phyloP scores from a whole-genome alignment of 2,113 vertebrate species.

The Poecilia latipinna region DNA sequence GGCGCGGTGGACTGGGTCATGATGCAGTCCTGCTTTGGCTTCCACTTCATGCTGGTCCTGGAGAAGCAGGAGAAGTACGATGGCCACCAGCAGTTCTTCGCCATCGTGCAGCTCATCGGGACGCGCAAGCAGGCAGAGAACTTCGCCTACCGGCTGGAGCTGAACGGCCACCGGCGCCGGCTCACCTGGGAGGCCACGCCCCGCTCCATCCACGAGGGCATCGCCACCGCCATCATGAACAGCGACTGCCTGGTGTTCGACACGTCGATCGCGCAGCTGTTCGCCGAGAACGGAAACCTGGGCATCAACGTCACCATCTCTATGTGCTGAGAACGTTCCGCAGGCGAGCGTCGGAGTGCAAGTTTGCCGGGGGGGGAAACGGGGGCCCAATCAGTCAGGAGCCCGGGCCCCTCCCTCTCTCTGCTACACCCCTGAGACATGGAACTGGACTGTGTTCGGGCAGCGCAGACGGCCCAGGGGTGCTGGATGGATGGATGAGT shows the following conservation, averaged over 20 bases:
- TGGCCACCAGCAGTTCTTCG: conserved; percentile 99
- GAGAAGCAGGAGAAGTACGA: conserved; percentile 99
- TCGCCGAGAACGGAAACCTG: conserved; percentile 98
- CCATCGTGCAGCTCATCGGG: conserved; percentile 98
- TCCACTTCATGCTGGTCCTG: conserved; percentile 99
- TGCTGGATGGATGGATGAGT: conserved; percentile 31
- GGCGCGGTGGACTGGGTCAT: conserved; percentile 99
- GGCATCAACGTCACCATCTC: conserved; percentile 99
- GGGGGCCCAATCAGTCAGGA: conserved; percentile 25
- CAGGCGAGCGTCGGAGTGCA: conserved; percentile 28
- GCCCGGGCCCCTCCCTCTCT: conserved; percentile 38
- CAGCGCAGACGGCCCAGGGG: conserved; percentile 50
- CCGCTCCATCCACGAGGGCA: conserved; percentile 97
- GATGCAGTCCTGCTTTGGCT: conserved; percentile 99
- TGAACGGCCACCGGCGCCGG: conserved; percentile 97
- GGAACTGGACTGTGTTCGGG: conserved; percentile 62
- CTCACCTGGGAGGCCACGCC: conserved; percentile 99
- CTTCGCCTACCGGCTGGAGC: conserved; percentile 97
- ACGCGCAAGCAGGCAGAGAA: conserved; percentile 99
- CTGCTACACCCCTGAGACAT: conserved; percentile 50
- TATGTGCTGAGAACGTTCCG: conserved; percentile 89
- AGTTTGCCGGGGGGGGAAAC: conserved; percentile 18
- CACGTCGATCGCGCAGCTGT: conserved; percentile 99
- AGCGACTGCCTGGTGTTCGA: conserved; percentile 99
- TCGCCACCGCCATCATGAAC: conserved; percentile 99